Conservation (phyloP, 2,797 vertebrate genomes). For the Perodicticus potto region DNA sequence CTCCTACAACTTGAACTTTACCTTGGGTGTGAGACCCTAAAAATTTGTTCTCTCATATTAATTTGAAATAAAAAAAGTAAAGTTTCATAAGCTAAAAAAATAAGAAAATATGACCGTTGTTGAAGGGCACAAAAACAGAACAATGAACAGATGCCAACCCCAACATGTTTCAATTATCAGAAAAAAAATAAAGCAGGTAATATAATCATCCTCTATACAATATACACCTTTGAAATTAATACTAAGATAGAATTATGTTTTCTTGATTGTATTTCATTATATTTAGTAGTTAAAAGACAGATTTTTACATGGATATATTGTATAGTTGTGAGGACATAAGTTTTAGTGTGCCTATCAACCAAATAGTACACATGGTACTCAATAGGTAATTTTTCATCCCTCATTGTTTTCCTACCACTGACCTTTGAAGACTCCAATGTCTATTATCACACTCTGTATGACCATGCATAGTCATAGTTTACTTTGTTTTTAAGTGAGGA, state of each 20-base stretch:
- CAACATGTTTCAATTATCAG: neutral
- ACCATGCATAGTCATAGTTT: neutral
- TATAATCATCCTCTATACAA: neutral
- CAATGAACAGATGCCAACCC: neutral
- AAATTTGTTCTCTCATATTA: no score
- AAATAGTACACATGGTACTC: neutral
- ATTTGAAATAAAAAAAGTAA: no score
- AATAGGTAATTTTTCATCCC: neutral
- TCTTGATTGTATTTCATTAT: neutral
- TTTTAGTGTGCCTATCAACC: neutral
- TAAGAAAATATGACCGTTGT: neutral
- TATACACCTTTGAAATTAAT: neutral
- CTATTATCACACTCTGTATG: neutral
- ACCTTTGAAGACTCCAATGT: neutral
- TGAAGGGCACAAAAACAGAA: neutral
- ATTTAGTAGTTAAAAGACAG: neutral
- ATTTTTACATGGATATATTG: neutral
- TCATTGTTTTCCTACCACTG: neutral
- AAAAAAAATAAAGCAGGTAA: slow-evolving; percentile 17
- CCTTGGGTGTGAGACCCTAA: no score
- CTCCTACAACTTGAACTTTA: no score
- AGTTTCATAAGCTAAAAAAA: neutral
- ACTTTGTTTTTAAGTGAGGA: neutral
- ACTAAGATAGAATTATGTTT: neutral
- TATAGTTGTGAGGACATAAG: neutral